Evolutionary conservation across 1,140 invertebrate genomes (phyloP), one percentile per base, ranked within the genome.

Genomic region (Caenorhabditis latens): DNA sequence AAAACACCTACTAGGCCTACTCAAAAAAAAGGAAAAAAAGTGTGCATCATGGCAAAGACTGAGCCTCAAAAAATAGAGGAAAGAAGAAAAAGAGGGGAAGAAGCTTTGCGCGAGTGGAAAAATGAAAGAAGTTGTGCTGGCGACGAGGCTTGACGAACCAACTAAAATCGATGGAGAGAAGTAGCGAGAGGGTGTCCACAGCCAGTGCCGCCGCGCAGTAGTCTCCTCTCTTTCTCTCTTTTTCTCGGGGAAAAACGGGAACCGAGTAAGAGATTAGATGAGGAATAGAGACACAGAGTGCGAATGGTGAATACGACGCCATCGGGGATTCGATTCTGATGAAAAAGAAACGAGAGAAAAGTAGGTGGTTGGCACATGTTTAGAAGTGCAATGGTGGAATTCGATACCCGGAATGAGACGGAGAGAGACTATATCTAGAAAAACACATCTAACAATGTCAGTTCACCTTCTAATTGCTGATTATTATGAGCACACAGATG

Each of bases 171-270:
- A 79, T 79, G 71, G 46, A 53, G 43, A 50, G 46, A 79, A 79
- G 71, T 79, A 79, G 71, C 21, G 46, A 53, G 40, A 79, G 71
- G 71, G 71, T 79, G 46, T 79, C 71, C 71, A 24, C 71, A 79
- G 71, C 71, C 46, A 50, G 71, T 24, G 71, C 40, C 71, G 71
- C 71, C 71, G 71, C 71, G 71, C 71, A 79, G 71, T 79, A 79
- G 71, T n/a, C 71, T 79, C 71, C 14, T 53, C 71, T 43, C 40
- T 71, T 65, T 71, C 67, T 79, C 71, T 79, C 71, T 43, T 50
- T 43, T 79, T 50, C 42, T 50, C 71, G 40, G 71, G 71, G 46
- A 79, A 79, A 53, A 79, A n/a, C 46, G 71, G 46, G 71, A 53
- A 50, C n/a, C n/a, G 19, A 24, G 46, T 24, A 14, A 24, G 40